Evolutionary conservation across 1,140 invertebrate species (phyloP), one percentile per base, ranked within the genome.

Genomic region (Papilio glaucus): DNA sequence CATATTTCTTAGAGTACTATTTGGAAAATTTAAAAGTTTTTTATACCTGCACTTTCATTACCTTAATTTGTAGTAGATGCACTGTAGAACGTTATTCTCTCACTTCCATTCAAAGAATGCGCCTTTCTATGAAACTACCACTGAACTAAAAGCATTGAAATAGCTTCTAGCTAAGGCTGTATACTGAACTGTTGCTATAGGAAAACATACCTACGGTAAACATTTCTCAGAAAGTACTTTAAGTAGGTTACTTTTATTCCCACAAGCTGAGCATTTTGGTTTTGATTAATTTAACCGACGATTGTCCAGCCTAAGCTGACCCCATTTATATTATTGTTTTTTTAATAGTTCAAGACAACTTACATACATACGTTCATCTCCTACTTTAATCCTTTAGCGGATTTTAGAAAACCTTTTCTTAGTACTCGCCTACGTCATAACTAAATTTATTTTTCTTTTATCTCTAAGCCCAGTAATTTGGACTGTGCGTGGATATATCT

Each of bases 81-180:
- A 57, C 21, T 26, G 49, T 41, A 6, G 13, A 33, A 33, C 29
- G 24, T 57, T 57, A 57, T 57, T 26, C 49, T 57, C 29, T 33
- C 29, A 33, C 8, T 57, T 57, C 9, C 24, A 57, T 57, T 57
- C 49, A 57, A 24, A 21, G 21, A 24, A 57, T 57, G 49, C 24
- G 10, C 29, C 2, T 33, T 57, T 57, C 49, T 57, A 57, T 57
- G 21, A 49, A 49, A 57, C 5, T 57, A 24, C 21, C 8, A 57
- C 4, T 26, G 49, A 57, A 57, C 49, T 57, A 57, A 57, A 57
- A 57, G 49, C 49, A 57, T 57, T 57, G 49, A 57, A 57, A 15
- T 15, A 15, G 15, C 21, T 57, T 57, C 49, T 57, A 24, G 1
- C 12, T 5, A 57, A 57, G 24, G 49, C 21, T 24, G 9, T 24